Evolutionary conservation across 2,113 vertebrate species (phyloP).

Genomic region (Labeo rohita): DNA sequence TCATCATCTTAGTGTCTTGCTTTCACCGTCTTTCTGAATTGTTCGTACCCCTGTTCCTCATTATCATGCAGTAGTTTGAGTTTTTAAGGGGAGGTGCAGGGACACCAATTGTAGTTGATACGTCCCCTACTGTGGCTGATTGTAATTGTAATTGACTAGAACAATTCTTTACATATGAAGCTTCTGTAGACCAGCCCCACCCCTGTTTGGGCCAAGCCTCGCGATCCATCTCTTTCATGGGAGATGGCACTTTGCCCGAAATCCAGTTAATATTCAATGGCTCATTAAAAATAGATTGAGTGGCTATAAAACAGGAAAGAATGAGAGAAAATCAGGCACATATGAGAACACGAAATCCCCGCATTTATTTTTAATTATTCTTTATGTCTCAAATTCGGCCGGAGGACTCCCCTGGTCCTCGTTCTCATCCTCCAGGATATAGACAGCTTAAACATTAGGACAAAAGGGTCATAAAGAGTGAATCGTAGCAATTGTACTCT

Average conservation of each 20-base stretch:
- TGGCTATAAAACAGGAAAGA: slow-evolving; percentile 69
- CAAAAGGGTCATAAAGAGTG: slow-evolving; percentile 63
- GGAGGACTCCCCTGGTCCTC: slow-evolving; percentile 65
- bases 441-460: slow-evolving; percentile 39
- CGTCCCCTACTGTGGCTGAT: slow-evolving; percentile 72
- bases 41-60: slow-evolving; percentile 29
- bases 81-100: slow-evolving; percentile 56
- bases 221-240: slow-evolving; percentile 70
- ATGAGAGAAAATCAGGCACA: slow-evolving; percentile 68
- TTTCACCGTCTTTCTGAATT: not conserved
- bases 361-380: slow-evolving; percentile 73
- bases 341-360: slow-evolving; percentile 67
- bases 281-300: slow-evolving; percentile 80
- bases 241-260: slow-evolving; percentile 72
- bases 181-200: slow-evolving; percentile 67
- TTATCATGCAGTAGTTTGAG: slow-evolving; percentile 61
- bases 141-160: slow-evolving; percentile 79
- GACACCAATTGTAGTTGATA: slow-evolving; percentile 63
- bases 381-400: slow-evolving; percentile 66
- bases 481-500: slow-evolving; percentile 65
- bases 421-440: slow-evolving; percentile 45
- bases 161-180: slow-evolving; percentile 74
- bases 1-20: not conserved
- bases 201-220: slow-evolving; percentile 62
- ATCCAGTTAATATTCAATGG: slow-evolving; percentile 81